Evolutionary conservation across 2,888 invertebrate species (phyloP), one percentile per base, ranked within the genome.

Genomic region (Bimastos eiseni): DNA sequence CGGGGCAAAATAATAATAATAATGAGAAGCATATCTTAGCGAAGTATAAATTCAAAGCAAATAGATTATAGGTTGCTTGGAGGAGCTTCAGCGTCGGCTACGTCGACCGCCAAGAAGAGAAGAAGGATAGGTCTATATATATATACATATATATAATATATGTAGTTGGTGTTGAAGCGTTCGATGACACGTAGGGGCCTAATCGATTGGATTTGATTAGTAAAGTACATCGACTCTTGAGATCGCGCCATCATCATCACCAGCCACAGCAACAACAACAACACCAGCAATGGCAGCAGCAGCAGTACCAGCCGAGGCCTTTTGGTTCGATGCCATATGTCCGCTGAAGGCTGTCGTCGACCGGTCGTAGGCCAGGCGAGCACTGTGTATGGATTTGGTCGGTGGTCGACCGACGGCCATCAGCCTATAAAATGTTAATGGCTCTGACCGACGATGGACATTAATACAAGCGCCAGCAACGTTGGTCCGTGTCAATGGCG

Each of bases 181-280:
- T 70, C 70, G 70, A 70, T 70, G 70, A n/a, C 70, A 70, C 30
- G 70, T 70, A n/a, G n/a, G n/a, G n/a, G n/a, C n/a, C n/a, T n/a
- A 70, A 70, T 70, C 70, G 70, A 70, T 70, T 70, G 30, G 70
- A 70, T 70, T 70, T 70, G 70, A 70, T n/a, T n/a, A 70, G 70
- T 70, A 70, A 70, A 70, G 70, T 70, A 70, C 30, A 70, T 70
- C 70, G 49, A 13, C n/a, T 30, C 70, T n/a, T 70, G n/a, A 70
- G 70, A 70, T n/a, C 70, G n/a, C 8, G 3, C 49, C 49, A 49
- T 49, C 49, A 49, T 49, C 49, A 49, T 15, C 49, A 49, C 15
- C 49, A 19, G 21, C 49, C 15, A 19, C 49, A 11, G 4, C 19
- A 19, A 19, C 49, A 49, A 4, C 49, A 49, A 3, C 49, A 49